A percentile compares a stretch with the other conserved stretches of the same genome.
phyloP scores from a whole-genome alignment of 2,888 invertebrate species.

The Papilio demoleus region DNA sequence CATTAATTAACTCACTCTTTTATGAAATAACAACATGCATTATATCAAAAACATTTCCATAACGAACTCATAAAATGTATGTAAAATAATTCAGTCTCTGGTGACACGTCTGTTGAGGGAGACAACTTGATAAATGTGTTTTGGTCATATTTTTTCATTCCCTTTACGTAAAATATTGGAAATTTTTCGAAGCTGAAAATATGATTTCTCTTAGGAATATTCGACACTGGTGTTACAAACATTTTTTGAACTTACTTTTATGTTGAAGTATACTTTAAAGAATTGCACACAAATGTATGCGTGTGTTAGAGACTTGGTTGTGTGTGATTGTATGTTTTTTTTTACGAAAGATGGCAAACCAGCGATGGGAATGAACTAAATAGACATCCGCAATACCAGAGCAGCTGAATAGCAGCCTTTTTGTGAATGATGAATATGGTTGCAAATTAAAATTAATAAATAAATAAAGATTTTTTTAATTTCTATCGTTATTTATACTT shows the following conservation, averaged over 20 bases:
- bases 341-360: no score
- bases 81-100: not conserved
- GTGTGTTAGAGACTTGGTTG: no score
- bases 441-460: no score
- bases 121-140: constrained; percentile 18
- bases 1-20: no score
- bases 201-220: constrained; percentile 24
- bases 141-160: constrained; percentile 13
- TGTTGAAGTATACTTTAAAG: not conserved
- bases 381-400: no score
- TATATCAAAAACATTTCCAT: no score
- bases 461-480: no score
- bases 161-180: constrained; percentile 22
- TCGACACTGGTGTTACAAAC: not conserved
- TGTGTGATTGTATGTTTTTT: not conserved
- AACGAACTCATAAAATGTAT: not conserved
- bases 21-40: no score
- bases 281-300: not conserved
- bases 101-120: constrained; percentile 11
- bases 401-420: no score
- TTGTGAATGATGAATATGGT: no score
- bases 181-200: constrained; percentile 14
- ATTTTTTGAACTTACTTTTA: constrained; percentile 13
- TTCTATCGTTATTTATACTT: no score
- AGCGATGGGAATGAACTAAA: no score